Evolutionary conservation across 1,140 invertebrate species (phyloP), one percentile per base, ranked within the genome.

Genomic region (Lepidotrigona ventralis): DNA sequence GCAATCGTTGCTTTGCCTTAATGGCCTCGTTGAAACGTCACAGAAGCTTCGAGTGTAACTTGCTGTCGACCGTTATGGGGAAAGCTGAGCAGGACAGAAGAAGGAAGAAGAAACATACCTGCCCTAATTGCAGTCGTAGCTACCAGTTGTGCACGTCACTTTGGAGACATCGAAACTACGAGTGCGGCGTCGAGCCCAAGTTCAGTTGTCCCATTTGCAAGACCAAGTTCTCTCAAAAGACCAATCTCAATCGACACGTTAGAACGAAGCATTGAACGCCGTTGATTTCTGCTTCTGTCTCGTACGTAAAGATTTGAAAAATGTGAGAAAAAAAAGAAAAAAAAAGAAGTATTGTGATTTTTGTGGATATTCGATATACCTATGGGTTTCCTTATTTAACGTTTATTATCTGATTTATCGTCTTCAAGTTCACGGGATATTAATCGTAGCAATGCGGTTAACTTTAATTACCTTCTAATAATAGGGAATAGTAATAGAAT

Each of bases 161-260:
- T 0, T 93, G 91, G 90, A 90, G 95, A 60, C 95, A 96, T 83
- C 91, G 94, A 73, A 92, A 95, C 68, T 95, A 95, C 72, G 95
- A 96, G 81, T 96, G 95, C 84, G 95, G 95, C 4, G 92, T 95
- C 29, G 94, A 95, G 68, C 95, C 95, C 0, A 93, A 94, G 77
- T 95, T 95, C 86, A 84, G 84, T 3, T 95, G 95, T 83, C 85
- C 88, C n/a, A 81, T 92, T 19, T 95, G 94, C 66, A 89, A 88
- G 12, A 90, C 89, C 23, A 92, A 89, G 39, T 95, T 95, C 69
- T 90, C 94, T 9, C 94, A 95, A 56, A 95, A 94, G 85, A 92
- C 92, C 68, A 95, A 95, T 84, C 92, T 94, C 8, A 90, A 93
- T 33, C 87, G 93, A 33, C 93, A 94, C 64, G 81, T 94, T 33